Evolutionary conservation across 2,888 invertebrate genomes (phyloP), one percentile per base, ranked within the genome.

Genomic region (Laothoe populi): DNA sequence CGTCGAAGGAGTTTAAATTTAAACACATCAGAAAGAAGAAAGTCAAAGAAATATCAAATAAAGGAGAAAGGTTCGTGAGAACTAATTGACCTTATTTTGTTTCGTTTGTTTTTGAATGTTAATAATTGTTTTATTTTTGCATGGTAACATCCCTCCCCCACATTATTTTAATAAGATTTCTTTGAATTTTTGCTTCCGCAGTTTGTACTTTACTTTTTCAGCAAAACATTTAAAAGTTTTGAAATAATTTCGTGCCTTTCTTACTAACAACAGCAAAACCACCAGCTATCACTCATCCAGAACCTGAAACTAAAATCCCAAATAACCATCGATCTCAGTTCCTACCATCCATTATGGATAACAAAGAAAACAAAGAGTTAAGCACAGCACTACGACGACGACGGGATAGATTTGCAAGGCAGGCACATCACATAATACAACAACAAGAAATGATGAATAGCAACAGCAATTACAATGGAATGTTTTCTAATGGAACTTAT

Each of bases 381-480:
- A 97, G 96, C 31, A 96, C 97, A 49, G 97, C 96, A 60, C 90
- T 98, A 67, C 94, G 96, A 74, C 94, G 97, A 73, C 94, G 98
- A 65, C 94, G 97, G 66, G 97, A 97, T 79, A 94, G 98, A 68
- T 97, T 96, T 53, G 97, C 97, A 73, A 94, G 98, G 66, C 97
- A 98, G 81, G 95, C 96, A 62, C 96, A 96, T 79, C 97, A 97
- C 78, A 96, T 97, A 75, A 95, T 95, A 77, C 97, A 97, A 75
- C 97, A 96, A 80, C 94, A 96, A 80, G 96, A 97, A 87, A 76
- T 92, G 66, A 71, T 90, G 8, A 90, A 86, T 59, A 85, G 82
- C 63, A 82, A 74, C 64, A 79, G 75, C 4, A 73, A 84, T 31
- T 84, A 83, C 65, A 86, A 79, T 62, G 82, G 82, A 2, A 63